Evolutionary conservation across 2,113 vertebrate genomes (phyloP).

Genomic region (Epinephelus moara): DNA sequence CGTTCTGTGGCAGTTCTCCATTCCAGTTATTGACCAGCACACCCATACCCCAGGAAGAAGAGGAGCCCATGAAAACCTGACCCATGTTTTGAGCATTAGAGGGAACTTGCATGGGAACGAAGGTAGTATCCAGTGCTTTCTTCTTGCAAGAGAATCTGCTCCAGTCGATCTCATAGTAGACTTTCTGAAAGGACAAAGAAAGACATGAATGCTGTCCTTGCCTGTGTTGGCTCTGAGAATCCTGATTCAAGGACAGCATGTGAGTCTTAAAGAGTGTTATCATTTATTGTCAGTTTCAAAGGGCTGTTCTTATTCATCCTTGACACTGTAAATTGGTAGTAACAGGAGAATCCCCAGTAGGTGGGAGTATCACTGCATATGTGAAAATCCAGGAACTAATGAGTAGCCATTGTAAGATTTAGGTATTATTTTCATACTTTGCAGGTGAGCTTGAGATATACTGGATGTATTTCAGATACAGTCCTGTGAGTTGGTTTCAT

Average conservation of each 20-base stretch:
- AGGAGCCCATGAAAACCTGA: slow-evolving; percentile 60
- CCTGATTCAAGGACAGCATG: neutral
- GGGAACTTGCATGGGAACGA: slow-evolving; percentile 57
- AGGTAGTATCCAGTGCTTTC: slow-evolving; percentile 27
- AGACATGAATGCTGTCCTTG: neutral
- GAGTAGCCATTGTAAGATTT: neutral
- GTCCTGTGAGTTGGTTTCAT: too few species aligned
- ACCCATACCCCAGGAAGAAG: slow-evolving; percentile 69
- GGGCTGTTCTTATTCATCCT: neutral
- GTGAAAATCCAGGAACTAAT: too few species aligned
- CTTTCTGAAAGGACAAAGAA: slow-evolving; percentile 28
- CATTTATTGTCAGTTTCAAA: neutral
- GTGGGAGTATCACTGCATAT: neutral
- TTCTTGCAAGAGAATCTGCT: slow-evolving; percentile 50
- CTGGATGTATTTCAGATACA: too few species aligned
- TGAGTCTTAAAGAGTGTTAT: neutral
- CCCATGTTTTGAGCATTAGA: slow-evolving; percentile 42
- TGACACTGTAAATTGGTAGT: neutral
- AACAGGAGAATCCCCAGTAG: neutral
- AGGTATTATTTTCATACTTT: neutral
- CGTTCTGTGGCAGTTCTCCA: slow-evolving; percentile 43
- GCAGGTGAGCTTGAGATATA: neutral
- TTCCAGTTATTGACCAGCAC: slow-evolving; percentile 62
- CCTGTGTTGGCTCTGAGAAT: neutral
- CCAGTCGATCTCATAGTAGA: slow-evolving; percentile 67